Base-by-base conservation (phyloP, 2,888 invertebrate species). In the Hyalella azteca region DNA sequence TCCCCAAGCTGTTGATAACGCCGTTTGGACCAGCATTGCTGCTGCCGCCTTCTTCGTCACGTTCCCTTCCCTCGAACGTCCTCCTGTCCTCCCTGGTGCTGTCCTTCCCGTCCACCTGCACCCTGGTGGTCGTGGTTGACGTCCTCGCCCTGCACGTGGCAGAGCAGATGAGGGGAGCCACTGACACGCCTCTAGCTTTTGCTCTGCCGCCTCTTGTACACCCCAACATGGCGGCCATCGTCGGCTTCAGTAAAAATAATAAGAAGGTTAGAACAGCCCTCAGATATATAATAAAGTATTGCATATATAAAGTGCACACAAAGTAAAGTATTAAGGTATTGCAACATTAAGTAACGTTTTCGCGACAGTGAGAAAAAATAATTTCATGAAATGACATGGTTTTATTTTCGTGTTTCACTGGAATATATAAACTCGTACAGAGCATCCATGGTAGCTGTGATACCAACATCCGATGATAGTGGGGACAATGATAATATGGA, bases 161-260 rank as follows among this genome's bases (percentile, higher is more conserved):
- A 26, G 22, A 26, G 48, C 77, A 77, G 22, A 32, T 79, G 26
- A 45, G 29, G 3, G 66, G 59, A 7, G 39, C 66, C 9, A 41
- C 48, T 7, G 32, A 41, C 32, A 26, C 48, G n/a, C 80, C 80
- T 4, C 49, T 78, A 48, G 29, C 73, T 54, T 78, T 80, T 45
- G 73, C 79, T 26, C 50, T 84, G 22, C 84, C 84, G 15, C 78
- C 84, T 5, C 81, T 84, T 48, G 36, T 36, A 2, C 82, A 82
- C 78, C 75, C 78, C 19, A 79, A 79, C 49, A 82, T 84, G 82
- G 84, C 81, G 4, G 73, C 75, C 29, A 50, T 79, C 36, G 82
- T 54, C 7, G 78, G 79, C 15, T 73, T 78, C 39, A 76, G 11
- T 50, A 40, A 49, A 4, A 48, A 5, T 0, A 5, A 32, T 7